A percentile compares a stretch with the other conserved stretches of the same genome.
Evolutionary conservation across 2,113 vertebrate genomes (phyloP).

Genomic region (Upupa epops): DNA sequence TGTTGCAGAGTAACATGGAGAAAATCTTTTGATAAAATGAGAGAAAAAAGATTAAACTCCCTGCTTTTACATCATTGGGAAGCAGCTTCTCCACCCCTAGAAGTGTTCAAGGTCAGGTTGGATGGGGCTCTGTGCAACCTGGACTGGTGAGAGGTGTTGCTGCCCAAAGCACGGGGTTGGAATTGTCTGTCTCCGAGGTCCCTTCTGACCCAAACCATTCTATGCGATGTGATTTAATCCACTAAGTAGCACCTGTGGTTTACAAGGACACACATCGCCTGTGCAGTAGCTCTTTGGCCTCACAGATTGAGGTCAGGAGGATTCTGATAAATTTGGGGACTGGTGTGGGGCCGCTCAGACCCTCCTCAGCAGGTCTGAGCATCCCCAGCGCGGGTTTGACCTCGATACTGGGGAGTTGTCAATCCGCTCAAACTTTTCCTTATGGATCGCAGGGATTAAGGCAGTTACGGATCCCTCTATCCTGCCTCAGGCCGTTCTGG

Average conservation of each 20-base stretch:
- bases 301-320: background rate
- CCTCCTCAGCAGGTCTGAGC: background rate
- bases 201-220: too few relatives aligned
- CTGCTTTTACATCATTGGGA: background rate
- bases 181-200: too few relatives aligned
- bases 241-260: background rate
- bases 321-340: background rate
- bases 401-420: background rate
- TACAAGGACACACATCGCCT: accelerated
- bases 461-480: accelerated
- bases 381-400: accelerated
- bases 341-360: background rate
- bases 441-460: accelerated
- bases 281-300: accelerated
- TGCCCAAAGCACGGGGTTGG: too few relatives aligned
- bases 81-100: background rate
- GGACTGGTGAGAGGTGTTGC: too few relatives aligned
- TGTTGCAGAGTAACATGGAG: background rate
- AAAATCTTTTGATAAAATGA: background rate
- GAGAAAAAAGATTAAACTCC: background rate
- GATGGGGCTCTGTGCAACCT: too few relatives aligned
- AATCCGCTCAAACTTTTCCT: background rate
- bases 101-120: too few relatives aligned
- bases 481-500: background rate
- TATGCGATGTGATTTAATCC: background rate